Evolutionary conservation across 2,113 vertebrate species (phyloP).

Genomic region (Mionectes macconnelli): DNA sequence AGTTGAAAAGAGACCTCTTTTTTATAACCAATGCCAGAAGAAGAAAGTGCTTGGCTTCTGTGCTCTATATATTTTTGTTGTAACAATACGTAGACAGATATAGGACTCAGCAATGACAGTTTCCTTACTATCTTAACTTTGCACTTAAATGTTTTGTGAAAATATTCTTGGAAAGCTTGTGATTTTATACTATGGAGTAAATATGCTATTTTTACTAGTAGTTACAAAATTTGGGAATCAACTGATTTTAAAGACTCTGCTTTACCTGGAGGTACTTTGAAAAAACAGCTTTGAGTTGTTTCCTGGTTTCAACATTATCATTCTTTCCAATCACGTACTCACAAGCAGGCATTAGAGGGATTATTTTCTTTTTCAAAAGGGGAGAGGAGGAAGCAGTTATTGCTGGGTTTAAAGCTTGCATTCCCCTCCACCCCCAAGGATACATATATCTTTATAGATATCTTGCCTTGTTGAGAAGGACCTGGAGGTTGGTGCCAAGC

Average conservation of each 20-base stretch:
- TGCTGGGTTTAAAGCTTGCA: not conserved
- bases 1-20: not conserved
- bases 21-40: not conserved
- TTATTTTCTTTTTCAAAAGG: not conserved
- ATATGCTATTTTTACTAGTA: not conserved
- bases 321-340: not conserved
- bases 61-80: not conserved
- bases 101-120: not conserved
- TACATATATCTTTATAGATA: not conserved
- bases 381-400: not conserved
- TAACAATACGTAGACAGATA: not conserved
- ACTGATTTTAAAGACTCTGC: not conserved
- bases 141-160: not conserved
- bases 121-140: not conserved
- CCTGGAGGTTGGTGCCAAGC: not conserved
- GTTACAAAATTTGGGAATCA: not conserved
- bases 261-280: conserved; percentile 46
- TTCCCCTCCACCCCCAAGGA: not conserved
- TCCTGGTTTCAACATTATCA: not conserved
- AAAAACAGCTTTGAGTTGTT: not conserved
- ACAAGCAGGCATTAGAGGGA: not conserved
- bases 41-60: not conserved
- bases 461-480: not conserved
- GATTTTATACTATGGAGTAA: not conserved
- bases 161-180: not conserved